Evolutionary conservation across 2,113 vertebrate genomes (phyloP), one percentile per base, ranked within the genome.

Genomic region (Phrynosoma platyrhinos): DNA sequence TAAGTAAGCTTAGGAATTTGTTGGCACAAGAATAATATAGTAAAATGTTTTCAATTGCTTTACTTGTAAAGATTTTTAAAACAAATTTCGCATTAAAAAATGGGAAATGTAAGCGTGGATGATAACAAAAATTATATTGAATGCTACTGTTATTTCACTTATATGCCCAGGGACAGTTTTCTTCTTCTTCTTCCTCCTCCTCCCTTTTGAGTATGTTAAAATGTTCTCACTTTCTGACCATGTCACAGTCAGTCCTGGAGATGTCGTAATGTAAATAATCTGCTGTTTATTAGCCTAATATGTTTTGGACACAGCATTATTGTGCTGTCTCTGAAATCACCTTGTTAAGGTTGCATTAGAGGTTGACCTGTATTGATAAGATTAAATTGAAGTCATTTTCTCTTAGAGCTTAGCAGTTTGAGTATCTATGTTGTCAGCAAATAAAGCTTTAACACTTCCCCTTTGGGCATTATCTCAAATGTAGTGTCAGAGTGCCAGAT

Each of bases 341-440:
- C 84, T 81, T 87, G 85, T 90, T 94, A 88, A 95, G 89, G 93
- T 93, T 91, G 42, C 79, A 82, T 53, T 85, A 93, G 90, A 94
- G 53, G 87, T 85, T 91, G 94, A 93, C 91, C 86, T 94, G 40
- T 82, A 82, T 10, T 94, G 92, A 92, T 90, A 93, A 90, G 93
- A 94, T 82, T 83, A 94, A 95, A 95, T 88, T 92, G 93, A 94
- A 94, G 81, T 92, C 0, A 9, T 96, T 95, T 95, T 92, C 91
- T 94, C 25, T 90, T 21, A 30, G 85, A 78, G 62, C 66, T 90
- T 88, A 91, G 85, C n/a, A 58, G 74, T 89, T 81, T 30, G 71
- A 87, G 1, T 25, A 66, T 94, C 91, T 90, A 79, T 94, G 90
- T 88, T 94, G 93, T 95, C 94, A 96, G 89, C 92, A 94, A 87